Evolutionary conservation across 1,140 invertebrate species (phyloP), one percentile per base, ranked within the genome.

Genomic region (Dinothrombium tinctorium): DNA sequence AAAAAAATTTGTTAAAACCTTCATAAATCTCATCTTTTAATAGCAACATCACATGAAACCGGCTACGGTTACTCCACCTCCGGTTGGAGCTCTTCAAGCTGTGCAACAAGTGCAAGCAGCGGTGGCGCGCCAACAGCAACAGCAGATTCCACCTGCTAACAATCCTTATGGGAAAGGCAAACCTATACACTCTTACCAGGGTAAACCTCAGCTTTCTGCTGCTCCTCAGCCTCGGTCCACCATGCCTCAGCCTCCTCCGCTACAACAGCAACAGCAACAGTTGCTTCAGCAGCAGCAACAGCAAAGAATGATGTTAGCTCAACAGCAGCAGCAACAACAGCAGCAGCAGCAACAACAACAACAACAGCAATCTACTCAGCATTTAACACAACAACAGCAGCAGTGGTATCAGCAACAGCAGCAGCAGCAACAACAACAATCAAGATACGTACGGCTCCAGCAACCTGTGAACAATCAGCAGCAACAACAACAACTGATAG

Each of bases 101-200:
- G 77, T 82, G 12, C 78, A 79, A 52, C 76, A 89, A 60, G 82
- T 89, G 2, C 83, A 90, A 56, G 80, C 86, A 52, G 80, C 84
- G 53, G 84, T 81, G 33, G 77, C 78, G 1, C 63, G 78, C 19
- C 79, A 79, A 54, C 45, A 50, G 35, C 52, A 53, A 40, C 42
- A 44, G 22, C 47, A 35, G 31, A 48, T 43, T 32, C 47, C 32
- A 35, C 50, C 47, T 37, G 37, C 23, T 41, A 40, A 26, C 44
- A 46, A 40, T 11, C 44, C 37, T 17, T 21, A 23, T 32, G 36
- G 23, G 31, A 45, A 29, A 33, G 35, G 24, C 21, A 36, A 23
- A 48, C 20, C 33, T 21, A 36, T 36, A 22, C 7, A 12, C 12
- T 43, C 1, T 2, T n/a, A 19, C 15, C 9, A 6, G 28, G 28